Conservation (phyloP, 2,113 vertebrate genomes). For the Upupa epops region DNA sequence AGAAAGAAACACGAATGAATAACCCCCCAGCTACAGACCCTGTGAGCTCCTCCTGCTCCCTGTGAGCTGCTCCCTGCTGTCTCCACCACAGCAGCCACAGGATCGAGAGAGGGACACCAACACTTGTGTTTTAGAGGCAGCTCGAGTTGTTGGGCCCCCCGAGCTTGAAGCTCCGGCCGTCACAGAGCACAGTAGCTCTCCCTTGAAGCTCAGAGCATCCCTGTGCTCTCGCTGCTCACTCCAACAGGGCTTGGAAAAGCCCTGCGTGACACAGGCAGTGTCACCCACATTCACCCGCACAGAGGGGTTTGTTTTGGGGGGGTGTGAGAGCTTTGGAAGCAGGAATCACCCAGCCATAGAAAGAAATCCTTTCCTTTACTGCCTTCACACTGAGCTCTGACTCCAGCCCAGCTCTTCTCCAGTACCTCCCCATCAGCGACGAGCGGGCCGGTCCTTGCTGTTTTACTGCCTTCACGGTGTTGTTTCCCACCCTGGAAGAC, state of each 20-base stretch:
- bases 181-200: background rate
- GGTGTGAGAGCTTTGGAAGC: background rate
- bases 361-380: background rate
- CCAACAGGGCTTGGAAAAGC: background rate
- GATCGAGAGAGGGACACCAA: no score
- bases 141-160: fast-evolving
- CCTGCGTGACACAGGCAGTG: background rate
- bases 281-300: background rate
- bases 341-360: background rate
- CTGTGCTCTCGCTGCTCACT: no score
- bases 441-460: no score
- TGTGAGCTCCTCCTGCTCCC: fast-evolving
- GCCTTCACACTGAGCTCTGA: background rate
- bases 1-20: no score
- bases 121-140: no score
- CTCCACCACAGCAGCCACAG: background rate
- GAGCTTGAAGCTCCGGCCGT: background rate
- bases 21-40: background rate
- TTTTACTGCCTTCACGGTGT: no score
- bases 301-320: no score
- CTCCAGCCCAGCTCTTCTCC: background rate
- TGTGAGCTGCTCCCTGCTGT: background rate
- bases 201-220: background rate
- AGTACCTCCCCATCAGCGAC: background rate
- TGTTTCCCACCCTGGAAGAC: no score